Evolutionary conservation across 2,888 invertebrate genomes (phyloP).

Genomic region (Linnaemya tessellans): DNA sequence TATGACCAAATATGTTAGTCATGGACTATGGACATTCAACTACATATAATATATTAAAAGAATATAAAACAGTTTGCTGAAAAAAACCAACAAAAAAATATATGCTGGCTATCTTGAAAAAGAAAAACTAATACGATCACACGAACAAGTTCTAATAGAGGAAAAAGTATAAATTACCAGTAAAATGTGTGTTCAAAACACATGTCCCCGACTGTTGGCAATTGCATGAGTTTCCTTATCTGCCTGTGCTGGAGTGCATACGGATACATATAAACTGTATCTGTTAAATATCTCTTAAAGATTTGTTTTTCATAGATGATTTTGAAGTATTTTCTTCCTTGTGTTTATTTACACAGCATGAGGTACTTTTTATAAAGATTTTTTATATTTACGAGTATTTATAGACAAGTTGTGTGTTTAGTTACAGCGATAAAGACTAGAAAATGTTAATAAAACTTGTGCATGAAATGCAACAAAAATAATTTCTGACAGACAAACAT

Average conservation of each 20-base stretch:
- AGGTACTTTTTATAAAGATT: conserved; percentile 24
- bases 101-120: not conserved
- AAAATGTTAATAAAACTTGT: conserved; percentile 18
- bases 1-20: conserved; percentile 10
- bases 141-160: conserved; percentile 45
- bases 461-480: conserved; percentile 32
- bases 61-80: not conserved
- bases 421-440: not conserved
- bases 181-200: conserved; percentile 28
- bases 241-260: not conserved
- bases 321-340: conserved; percentile 39
- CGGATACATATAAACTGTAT: conserved; percentile 16
- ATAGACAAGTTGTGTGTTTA: conserved; percentile 53
- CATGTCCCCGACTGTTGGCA: conserved; percentile 24
- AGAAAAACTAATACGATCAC: not conserved
- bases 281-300: conserved; percentile 35
- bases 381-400: conserved; percentile 58
- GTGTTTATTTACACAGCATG: conserved; percentile 67
- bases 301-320: conserved; percentile 54
- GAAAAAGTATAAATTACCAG: conserved; percentile 27
- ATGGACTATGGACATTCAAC: conserved; percentile 11
- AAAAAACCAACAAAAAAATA: not conserved
- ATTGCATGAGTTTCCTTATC: conserved; percentile 6
- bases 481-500: conserved; percentile 54
- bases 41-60: conserved; percentile 4